phyloP scores from a whole-genome alignment of 2,797 vertebrate genomes.

The Danionella dracula region DNA sequence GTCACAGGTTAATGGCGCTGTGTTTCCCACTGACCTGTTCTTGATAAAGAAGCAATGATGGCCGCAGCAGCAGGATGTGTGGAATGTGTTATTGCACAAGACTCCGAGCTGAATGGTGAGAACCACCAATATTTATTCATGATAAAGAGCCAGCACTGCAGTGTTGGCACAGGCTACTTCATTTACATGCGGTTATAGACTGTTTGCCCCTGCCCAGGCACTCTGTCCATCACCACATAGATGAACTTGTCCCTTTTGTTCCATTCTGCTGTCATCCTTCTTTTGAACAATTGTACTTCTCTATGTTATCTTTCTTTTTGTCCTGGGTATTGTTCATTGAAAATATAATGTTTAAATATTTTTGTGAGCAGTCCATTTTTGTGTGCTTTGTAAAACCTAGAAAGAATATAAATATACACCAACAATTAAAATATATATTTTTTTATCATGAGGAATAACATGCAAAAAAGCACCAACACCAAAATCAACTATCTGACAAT shows the following conservation, averaged over 20 bases:
- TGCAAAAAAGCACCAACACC: too few relatives aligned
- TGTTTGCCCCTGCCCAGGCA: conserved; percentile 62
- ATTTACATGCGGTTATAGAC: conserved; percentile 74
- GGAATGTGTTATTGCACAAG: conserved; percentile 56
- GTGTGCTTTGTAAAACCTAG: too few relatives aligned
- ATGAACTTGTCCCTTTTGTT: conserved; percentile 66
- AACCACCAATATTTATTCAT: conserved; percentile 74
- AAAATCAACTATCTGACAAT: too few relatives aligned
- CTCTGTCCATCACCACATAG: conserved; percentile 57
- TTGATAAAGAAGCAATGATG: conserved; percentile 57
- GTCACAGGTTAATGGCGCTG: conserved; percentile 72
- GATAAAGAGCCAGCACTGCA: conserved; percentile 65
- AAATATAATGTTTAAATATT: too few relatives aligned
- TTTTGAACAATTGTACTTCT: background rate
- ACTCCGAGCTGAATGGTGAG: conserved; percentile 56
- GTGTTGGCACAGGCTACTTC: conserved; percentile 73
- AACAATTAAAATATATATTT: too few relatives aligned
- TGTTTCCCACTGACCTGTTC: conserved; percentile 60
- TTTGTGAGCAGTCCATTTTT: too few relatives aligned
- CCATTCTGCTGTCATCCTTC: conserved; percentile 48
- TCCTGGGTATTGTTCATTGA: too few relatives aligned
- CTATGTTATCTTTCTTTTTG: too few relatives aligned
- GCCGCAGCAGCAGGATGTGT: conserved; percentile 54
- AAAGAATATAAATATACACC: too few relatives aligned
- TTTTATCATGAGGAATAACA: too few relatives aligned